Base-by-base conservation (phyloP, 2,888 invertebrate species). In the Eulithis prunata region DNA sequence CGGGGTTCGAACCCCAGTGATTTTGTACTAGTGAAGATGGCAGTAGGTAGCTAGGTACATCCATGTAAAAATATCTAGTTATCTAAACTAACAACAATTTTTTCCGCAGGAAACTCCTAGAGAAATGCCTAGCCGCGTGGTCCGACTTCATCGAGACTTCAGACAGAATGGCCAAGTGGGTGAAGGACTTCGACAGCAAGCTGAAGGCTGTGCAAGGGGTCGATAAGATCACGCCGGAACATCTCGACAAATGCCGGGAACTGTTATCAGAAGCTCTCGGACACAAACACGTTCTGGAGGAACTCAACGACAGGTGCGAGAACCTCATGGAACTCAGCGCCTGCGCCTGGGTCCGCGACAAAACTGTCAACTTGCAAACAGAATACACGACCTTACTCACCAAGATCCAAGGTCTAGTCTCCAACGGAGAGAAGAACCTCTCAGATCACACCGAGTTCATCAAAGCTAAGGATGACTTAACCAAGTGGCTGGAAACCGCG, bases 361-460 rank as follows among this genome's bases (percentile, higher is more conserved):
- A 97, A 85, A 97, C 97, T 3, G 96, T 97, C 0, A 96, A 96
- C 78, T 89, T 97, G 0, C 98, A 98, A 89, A 96, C 96, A 3
- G 95, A 95, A 64, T 98, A 98, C 80, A 96, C 97, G 0, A 95
- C 96, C 71, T 85, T 98, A 12, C 85, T 98, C 38, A 96, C 97
- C 0, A 95, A 95, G 70, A 96, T 96, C 38, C 98, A 98, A 93
- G 96, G 95, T 65, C 91, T 97, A 49, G 96, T 98, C 21, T 96
- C 97, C 1, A 96, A 96, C 81, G 96, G 98, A 11, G 98, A 98
- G 83, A 97, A 98, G 91, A 97, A 97, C 85, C 91, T 98, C 0
- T 96, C 97, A 0, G 98, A 98, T 84, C 98, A 98, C 80, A 97
- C 97, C 0, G 98, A 98, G 82, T 98, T 98, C 85, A 94, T 97